phyloP scores from a whole-genome alignment of 1,140 invertebrate genomes.

The Lepidotrigona ventralis region DNA sequence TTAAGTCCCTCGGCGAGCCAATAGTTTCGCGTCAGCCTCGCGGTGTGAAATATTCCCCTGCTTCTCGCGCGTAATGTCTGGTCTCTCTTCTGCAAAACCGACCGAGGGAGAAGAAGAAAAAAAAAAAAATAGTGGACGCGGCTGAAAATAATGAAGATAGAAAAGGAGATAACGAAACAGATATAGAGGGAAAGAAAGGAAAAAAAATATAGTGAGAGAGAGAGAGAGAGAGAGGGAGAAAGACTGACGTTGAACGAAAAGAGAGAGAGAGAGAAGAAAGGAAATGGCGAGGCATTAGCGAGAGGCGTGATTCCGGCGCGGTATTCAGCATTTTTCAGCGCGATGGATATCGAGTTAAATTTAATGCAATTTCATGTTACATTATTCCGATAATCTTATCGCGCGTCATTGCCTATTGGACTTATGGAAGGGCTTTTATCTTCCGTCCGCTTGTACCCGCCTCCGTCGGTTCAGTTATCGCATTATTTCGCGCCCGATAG shows the following conservation, averaged over 20 bases:
- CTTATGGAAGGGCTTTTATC: conserved; percentile 64
- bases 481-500: conserved; percentile 58
- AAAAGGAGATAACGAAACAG: no score
- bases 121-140: neutral
- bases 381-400: conserved; percentile 67
- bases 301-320: conserved; percentile 49
- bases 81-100: conserved; percentile 17
- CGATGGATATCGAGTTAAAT: conserved; percentile 63
- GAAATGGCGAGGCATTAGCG: conserved; percentile 46
- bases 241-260: neutral
- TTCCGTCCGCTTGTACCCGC: conserved; percentile 44
- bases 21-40: conserved; percentile 51
- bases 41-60: conserved; percentile 54
- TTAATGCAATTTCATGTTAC: conserved; percentile 66
- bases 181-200: neutral
- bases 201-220: neutral
- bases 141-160: no score
- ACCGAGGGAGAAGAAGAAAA: neutral
- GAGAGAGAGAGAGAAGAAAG: neutral
- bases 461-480: conserved; percentile 56
- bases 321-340: conserved; percentile 64
- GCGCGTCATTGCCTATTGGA: conserved; percentile 64
- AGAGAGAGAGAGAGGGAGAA: neutral
- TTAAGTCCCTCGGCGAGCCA: conserved; percentile 51
- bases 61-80: conserved; percentile 19